Base-by-base conservation (phyloP, 2,113 vertebrate genomes). In the Cettia cetti region DNA sequence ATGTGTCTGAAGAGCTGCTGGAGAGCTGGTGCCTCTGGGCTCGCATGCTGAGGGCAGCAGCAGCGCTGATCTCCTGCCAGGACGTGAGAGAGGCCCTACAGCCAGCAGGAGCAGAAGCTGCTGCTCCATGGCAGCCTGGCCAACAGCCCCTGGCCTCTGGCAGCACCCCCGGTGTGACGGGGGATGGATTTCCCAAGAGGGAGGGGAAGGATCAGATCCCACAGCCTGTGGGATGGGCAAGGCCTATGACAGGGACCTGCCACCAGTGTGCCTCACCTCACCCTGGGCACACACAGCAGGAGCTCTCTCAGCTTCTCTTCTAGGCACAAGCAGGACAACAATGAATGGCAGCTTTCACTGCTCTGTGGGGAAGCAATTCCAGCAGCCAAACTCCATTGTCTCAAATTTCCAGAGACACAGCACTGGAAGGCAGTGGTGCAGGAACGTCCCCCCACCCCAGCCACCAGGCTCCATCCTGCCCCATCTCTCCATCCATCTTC, bases 31-130 rank as follows among this genome's bases (percentile, higher is more conserved):
- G 3, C 6, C 31, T 17, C 54, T 23, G 69, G 31, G 12, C 2
- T 13, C 5, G 61, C 60, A 22, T 18, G 59, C 63, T 4, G 52
- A 47, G 83, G 42, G 37, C 27, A 37, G 18, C 70, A n/a, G 3
- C 4, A 5, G 3, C 0, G 1, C 39, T 3, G 1, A 2, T 8
- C 3, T 33, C 35, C 35, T 21, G 33, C 71, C 1, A 1, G 6
- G 44, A n/a, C 0, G 0, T 0, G 0, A 24, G 27, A 44, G 18
- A 31, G 40, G 39, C 44, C 45, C 72, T 1, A 1, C 26, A 18
- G 8, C 15, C 15, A 17, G 50, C 5, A 60, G 40, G 26, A 65
- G 5, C 84, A 75, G 45, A 14, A n/a, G 9, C 45, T 10, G 50
- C 6, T 5, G 9, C 13, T 52, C 63, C 2, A 9, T 0, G 6